A percentile compares a stretch with the other conserved stretches of the same genome.
These are phyloP conservation scores for Drosophila tanythrix DNA, from an alignment of 2,888 invertebrate species.

Conservation along the genomic window DNA sequence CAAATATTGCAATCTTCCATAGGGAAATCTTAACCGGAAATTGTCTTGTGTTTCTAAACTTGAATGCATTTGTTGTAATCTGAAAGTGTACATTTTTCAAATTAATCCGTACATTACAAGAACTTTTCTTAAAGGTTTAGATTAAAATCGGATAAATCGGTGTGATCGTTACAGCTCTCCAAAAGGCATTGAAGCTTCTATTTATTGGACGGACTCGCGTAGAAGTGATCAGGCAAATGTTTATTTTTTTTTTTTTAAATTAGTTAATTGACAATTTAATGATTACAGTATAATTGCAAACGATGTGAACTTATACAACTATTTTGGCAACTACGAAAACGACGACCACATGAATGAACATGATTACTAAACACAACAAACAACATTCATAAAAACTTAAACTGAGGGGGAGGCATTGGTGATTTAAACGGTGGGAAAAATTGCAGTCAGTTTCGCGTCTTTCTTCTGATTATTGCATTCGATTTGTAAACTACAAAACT, in stretches of 20 bases:
- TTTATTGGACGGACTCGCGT: not conserved
- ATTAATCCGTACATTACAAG: too few species aligned
- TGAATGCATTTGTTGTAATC: too few species aligned
- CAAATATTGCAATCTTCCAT: not conserved
- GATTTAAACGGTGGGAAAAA: slow-evolving; percentile 47
- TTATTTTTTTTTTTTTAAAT: not conserved
- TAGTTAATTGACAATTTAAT: slow-evolving; percentile 19
- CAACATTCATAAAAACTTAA: slow-evolving; percentile 29
- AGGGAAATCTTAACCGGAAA: not conserved
- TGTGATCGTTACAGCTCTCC: not conserved
- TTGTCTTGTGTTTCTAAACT: not conserved
- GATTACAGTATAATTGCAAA: slow-evolving; percentile 42
- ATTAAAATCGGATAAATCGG: not conserved
- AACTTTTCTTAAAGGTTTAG: too few species aligned
- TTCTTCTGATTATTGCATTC: slow-evolving; percentile 43
- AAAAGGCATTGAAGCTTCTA: not conserved
- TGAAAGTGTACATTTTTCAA: too few species aligned
- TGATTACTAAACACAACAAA: slow-evolving; percentile 34
- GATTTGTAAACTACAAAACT: slow-evolving; percentile 15
- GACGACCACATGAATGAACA: slow-evolving; percentile 5
- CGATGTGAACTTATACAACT: slow-evolving; percentile 37
- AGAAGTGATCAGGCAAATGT: not conserved
- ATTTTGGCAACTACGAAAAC: slow-evolving; percentile 44
- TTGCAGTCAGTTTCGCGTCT: slow-evolving; percentile 30
- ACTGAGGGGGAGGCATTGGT: slow-evolving; percentile 31